Evolutionary conservation across 2,888 invertebrate genomes (phyloP), one percentile per base, ranked within the genome.

Genomic region (Digitonthophagus gazella): DNA sequence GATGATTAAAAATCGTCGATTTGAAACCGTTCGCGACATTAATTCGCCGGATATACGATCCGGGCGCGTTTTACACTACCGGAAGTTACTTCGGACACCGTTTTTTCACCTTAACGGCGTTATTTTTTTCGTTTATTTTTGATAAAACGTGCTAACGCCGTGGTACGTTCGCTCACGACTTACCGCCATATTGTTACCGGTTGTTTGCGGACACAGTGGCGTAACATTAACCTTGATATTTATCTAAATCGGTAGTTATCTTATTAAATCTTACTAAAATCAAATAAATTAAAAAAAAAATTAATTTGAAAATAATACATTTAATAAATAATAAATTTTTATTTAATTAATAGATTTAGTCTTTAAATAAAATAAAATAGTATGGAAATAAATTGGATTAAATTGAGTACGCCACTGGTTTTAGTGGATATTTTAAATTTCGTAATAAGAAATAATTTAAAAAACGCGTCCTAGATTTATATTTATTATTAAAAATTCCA

Each of bases 151-250:
- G 55, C 19, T 58, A 66, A 66, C 64, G 28, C 70, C 67, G 65
- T 65, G 44, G 61, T 67, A 70, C 70, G 64, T 68, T 70, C 65
- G 28, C 6, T 6, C 28, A 44, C n/a, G 66, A 67, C 70, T 70
- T 70, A 65, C 67, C 70, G 70, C 70, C 70, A 70, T 70, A 64
- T 70, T 70, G 67, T 67, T 66, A 67, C 66, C 70, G 67, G 68
- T 68, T 65, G 63, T 67, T 65, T 54, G 58, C 65, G 6, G 64
- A 67, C 15, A 14, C 73, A 73, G 67, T 67, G 69, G 70, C 69
- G 73, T 71, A 64, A 44, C 58, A 6, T 54, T 0, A 64, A 55
- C 66, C 15, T 15, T 19, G 8, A 1, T 55, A 55, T 20, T 22
- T 15, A 56, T 15, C 8, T 28, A 20, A 20, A 22, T 16, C n/a